Conservation (phyloP, 2,113 vertebrate species). For the Aphelocoma coerulescens region DNA sequence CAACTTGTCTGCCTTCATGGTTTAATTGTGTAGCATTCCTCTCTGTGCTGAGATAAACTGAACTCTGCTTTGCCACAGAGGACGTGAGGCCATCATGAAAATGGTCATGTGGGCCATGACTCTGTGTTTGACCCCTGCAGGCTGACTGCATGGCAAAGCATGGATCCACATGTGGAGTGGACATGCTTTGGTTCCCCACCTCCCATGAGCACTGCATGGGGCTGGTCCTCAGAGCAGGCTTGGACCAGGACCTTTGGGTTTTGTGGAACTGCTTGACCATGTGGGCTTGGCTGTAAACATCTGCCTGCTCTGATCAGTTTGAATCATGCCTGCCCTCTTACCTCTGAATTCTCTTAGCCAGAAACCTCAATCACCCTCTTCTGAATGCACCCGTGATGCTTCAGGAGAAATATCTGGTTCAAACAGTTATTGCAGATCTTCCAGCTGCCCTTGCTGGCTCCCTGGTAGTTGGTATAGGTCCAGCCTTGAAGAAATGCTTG, state of each 20-base stretch:
- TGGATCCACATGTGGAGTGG: rapidly evolving
- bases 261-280: rapidly evolving
- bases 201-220: rapidly evolving
- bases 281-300: background rate
- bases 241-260: background rate
- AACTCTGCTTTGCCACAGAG: background rate
- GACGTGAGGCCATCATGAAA: background rate
- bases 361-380: background rate
- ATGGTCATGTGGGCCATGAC: rapidly evolving
- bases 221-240: background rate
- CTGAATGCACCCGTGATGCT: background rate
- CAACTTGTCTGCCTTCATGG: background rate
- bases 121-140: background rate
- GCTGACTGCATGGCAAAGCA: background rate
- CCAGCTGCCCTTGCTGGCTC: background rate
- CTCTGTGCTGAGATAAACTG: rapidly evolving
- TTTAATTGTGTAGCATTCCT: rapidly evolving
- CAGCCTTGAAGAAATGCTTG: background rate
- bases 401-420: background rate
- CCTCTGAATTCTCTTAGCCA: background rate
- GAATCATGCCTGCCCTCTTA: background rate
- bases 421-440: background rate
- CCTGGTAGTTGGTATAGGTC: background rate
- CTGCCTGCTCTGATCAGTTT: background rate
- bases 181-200: background rate